phyloP scores from a whole-genome alignment of 2,113 vertebrate species.

The Nicator chloris region DNA sequence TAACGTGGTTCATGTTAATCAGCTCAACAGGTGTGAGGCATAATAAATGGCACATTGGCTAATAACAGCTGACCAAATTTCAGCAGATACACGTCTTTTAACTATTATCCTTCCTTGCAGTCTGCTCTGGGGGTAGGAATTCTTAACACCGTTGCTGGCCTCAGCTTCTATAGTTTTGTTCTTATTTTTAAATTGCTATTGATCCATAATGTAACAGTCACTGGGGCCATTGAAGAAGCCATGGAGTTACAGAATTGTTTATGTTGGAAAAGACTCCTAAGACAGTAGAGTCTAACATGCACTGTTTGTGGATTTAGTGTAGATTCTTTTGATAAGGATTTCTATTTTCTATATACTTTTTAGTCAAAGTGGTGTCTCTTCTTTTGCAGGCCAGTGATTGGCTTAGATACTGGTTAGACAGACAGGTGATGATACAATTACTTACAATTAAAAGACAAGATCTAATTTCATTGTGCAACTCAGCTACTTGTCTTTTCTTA shows the following conservation, averaged over 20 bases:
- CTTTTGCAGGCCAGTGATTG: background rate
- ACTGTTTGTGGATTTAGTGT: background rate
- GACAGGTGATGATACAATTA: background rate
- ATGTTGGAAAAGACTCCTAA: background rate
- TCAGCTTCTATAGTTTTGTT: background rate
- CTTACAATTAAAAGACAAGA: conserved; percentile 27
- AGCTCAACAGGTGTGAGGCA: background rate
- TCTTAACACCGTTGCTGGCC: background rate
- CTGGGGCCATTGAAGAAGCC: background rate
- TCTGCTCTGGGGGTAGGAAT: background rate
- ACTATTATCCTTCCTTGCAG: background rate
- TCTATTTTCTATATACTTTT: background rate
- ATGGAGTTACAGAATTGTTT: background rate
- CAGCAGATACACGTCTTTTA: background rate
- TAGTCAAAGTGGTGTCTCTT: background rate
- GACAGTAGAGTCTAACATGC: background rate
- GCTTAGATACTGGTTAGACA: background rate
- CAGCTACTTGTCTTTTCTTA: conserved; percentile 25
- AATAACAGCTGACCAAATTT: background rate
- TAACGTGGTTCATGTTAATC: background rate
- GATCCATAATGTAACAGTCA: background rate
- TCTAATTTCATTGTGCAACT: conserved; percentile 21
- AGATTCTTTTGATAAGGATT: background rate
- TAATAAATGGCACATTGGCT: background rate
- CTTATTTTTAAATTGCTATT: background rate